Base-by-base conservation (phyloP, 2,888 invertebrate species). In the Drosophila borealis region DNA sequence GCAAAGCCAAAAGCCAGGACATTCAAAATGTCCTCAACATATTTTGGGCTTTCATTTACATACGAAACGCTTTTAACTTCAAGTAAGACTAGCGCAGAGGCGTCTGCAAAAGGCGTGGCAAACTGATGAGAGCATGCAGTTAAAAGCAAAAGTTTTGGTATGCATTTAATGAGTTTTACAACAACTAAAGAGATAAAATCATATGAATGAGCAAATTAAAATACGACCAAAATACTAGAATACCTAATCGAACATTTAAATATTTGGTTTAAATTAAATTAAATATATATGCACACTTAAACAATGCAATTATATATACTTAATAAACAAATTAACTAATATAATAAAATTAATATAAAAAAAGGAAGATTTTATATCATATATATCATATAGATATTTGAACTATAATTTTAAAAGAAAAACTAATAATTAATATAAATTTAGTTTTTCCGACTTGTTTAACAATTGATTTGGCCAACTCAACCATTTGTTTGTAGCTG, bases 41-140 rank as follows among this genome's bases (percentile, higher is more conserved):
- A 70, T 62, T 57, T 48, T 46, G 34, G 14, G 54, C 67, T 74
- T 73, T 76, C 73, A 83, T 78, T 86, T 76, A 53, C 64, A 79
- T 61, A 45, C 53, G 33, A 9, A 48, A 51, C 25, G 46, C 55
- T 59, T 14, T 63, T 59, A 54, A 73, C 56, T 51, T 39, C 34
- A 48, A 41, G 41, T 53, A 44, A 48, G 37, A 62, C n/a, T 48
- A 13, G 19, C 14, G 8, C 59, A 60, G 39, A 8, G 45, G 51
- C 45, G 17, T 45, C 10, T 19, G 3, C n/a, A 21, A 6, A 14
- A 42, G 45, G 44, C 41, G 46, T 57, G 56, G 44, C 4, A 21
- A n/a, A 1, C 42, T 14, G 34, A 36, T 17, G 17, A 17, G 17
- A 17, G 17, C 17, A 17, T 49, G 29, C 41, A 25, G 49, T 44